These are phyloP conservation scores for Coranthus polyacanthus DNA, from an alignment of 2,797 vertebrate genomes.

Conservation along the genomic window DNA sequence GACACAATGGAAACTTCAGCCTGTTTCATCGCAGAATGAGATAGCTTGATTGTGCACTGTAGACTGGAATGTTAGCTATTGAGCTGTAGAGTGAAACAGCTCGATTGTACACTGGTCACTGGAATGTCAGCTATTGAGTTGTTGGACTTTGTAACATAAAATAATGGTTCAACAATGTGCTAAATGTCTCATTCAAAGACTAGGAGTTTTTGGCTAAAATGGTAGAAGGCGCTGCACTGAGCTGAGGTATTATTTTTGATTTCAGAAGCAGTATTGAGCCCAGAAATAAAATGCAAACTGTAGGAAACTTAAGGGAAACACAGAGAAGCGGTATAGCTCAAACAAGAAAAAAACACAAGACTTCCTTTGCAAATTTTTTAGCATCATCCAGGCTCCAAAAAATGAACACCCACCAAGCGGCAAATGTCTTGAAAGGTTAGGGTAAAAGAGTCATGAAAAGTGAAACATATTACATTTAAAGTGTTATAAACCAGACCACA, in stretches of 20 bases:
- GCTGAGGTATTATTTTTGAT: background rate
- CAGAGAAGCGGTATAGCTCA: too few species aligned
- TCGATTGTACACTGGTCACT: slow-evolving; percentile 36
- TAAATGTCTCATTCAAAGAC: background rate
- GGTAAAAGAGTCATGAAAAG: too few species aligned
- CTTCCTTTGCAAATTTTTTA: too few species aligned
- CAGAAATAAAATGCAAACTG: background rate
- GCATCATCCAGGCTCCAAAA: too few species aligned
- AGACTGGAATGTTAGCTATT: slow-evolving; percentile 61
- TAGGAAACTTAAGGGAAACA: too few species aligned
- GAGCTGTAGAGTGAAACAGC: slow-evolving; percentile 45
- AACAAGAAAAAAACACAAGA: too few species aligned
- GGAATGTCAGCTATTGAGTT: slow-evolving; percentile 53
- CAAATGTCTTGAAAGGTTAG: too few species aligned
- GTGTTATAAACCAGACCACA: too few species aligned
- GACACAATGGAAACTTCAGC: slow-evolving; percentile 67
- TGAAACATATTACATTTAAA: too few species aligned
- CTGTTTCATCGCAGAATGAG: slow-evolving; percentile 53
- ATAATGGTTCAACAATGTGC: background rate
- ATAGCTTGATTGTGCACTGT: slow-evolving; percentile 64
- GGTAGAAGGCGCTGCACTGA: too few species aligned
- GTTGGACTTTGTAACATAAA: slow-evolving; percentile 12
- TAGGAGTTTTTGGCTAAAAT: background rate
- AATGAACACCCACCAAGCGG: too few species aligned
- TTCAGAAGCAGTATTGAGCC: background rate